Evolutionary conservation across 53 echinoderm and acorn worm genomes (phyloP).

Genomic region (Mesocentrotus franciscanus): DNA sequence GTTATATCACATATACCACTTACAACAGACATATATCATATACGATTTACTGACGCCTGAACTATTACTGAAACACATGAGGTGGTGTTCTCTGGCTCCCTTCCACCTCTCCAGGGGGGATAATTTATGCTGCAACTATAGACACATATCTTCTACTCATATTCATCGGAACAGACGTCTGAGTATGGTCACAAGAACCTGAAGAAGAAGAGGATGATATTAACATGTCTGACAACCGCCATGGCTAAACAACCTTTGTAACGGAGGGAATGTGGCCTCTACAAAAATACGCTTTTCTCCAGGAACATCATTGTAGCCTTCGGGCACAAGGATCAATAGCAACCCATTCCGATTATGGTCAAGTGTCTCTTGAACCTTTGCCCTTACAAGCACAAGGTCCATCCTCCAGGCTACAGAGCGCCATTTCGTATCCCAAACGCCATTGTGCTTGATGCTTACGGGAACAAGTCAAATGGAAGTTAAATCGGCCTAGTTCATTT

Average conservation of each 20-base stretch:
- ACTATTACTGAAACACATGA: neutral
- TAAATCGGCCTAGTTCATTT: no score
- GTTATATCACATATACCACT: no score
- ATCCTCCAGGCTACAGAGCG: neutral
- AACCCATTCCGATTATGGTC: neutral
- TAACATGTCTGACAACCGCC: neutral
- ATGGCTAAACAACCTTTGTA: neutral
- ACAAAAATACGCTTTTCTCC: constrained; percentile 25
- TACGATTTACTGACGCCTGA: neutral
- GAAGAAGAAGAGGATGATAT: neutral
- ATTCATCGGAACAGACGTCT: neutral
- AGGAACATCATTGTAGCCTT: neutral
- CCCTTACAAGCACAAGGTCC: constrained; percentile 18
- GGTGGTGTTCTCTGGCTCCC: neutral
- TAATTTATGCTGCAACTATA: neutral
- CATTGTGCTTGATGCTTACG: neutral
- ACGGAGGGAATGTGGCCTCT: neutral
- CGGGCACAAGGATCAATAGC: constrained; percentile 24
- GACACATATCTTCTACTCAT: neutral
- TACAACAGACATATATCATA: no score
- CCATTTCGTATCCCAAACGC: neutral
- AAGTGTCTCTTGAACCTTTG: constrained; percentile 49
- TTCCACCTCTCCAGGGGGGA: neutral
- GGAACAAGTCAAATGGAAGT: no score
- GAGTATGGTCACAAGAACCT: neutral